Base-by-base conservation (phyloP, 2,888 invertebrate genomes). In the Lochmaea capreae region DNA sequence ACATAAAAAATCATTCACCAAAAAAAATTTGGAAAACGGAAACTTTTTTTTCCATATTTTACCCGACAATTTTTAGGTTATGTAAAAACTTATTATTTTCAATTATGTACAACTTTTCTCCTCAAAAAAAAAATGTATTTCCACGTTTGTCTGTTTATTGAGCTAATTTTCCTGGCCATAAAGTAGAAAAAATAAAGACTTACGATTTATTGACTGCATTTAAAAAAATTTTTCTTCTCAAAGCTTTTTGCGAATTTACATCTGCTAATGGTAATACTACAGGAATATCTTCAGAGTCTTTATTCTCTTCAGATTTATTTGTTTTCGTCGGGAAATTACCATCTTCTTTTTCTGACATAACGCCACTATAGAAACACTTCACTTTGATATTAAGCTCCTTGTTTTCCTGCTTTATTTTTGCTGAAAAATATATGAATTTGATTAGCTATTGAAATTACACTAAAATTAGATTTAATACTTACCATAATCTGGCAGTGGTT, bases 191-290 rank as follows among this genome's bases (percentile, higher is more conserved):
- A 65, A 54, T 58, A n/a, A 16, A 43, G 11, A 86, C 88, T 87
- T 86, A 91, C 85, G 91, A 89, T 88, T 90, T 91, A 81, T 91
- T 90, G 59, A 94, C 86, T 81, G 91, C 91, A 76, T 91, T 91
- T 74, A 92, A 88, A 14, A 94, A 92, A 83, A 95, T 93, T 85
- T 90, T 89, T 79, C 92, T 89, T 57, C 94, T 87, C 73, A 94
- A 86, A 11, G 91, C 90, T 83, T 90, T 91, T 79, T 93, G 93
- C 18, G 93, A 90, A 83, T 91, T 91, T 76, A 88, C 88, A 80
- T 94, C 93, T 3, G 91, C 90, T 75, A 93, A 85, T 12, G 94
- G 94, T 71, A 94, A 82, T 70, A 90, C 86, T 16, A 89, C 88
- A n/a, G 83, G 80, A 39, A 84, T 69, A 63, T 84, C 85, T 46